Evolutionary conservation across 2,797 vertebrate genomes (phyloP), one percentile per base, ranked within the genome.

Genomic region (Calcarius lapponicus): DNA sequence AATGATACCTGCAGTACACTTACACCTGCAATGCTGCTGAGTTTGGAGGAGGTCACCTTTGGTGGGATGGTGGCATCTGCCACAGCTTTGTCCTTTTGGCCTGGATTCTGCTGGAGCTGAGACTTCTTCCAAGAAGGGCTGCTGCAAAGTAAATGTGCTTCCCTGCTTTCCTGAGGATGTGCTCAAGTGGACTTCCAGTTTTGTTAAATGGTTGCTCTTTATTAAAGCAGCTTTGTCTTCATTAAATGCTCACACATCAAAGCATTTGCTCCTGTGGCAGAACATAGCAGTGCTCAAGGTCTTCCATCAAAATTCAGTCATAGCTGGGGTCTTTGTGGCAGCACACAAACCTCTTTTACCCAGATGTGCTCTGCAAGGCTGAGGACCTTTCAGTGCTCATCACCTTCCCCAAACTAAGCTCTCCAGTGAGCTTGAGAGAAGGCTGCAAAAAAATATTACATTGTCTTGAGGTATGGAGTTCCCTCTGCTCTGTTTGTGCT

Each of bases 61-160:
- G 57, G 15, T 47, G 57, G 48, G 58, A 48, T 22, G 10, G 32
- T 82, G 74, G 22, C 45, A 20, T 65, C 56, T 95, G 21, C 17
- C 72, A 3, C 6, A 16, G 32, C 80, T 50, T 70, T 75, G 43
- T 72, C 58, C 29, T 26, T 26, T 45, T 38, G 25, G 40, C 16
- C 47, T 75, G 58, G 51, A 12, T 51, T 82, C 34, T 80, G 45
- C 31, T 50, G 43, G 31, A 80, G 26, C 17, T 32, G 47, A 60
- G 26, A 50, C 38, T 51, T 71, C 43, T 58, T 40, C 14, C 18
- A 36, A 3, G 78, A 67, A 43, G n/a, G 15, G 9, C 13, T 88
- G 43, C n/a, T 58, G 24, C 38, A 65, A 57, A 70, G 34, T 26
- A 22, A 17, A 2, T 0, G 0, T 40, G 25, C 24, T 86, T 71